These are phyloP conservation scores for Macropus fuliginosus DNA, from an alignment of 2,797 vertebrate species.

Conservation along the genomic window DNA sequence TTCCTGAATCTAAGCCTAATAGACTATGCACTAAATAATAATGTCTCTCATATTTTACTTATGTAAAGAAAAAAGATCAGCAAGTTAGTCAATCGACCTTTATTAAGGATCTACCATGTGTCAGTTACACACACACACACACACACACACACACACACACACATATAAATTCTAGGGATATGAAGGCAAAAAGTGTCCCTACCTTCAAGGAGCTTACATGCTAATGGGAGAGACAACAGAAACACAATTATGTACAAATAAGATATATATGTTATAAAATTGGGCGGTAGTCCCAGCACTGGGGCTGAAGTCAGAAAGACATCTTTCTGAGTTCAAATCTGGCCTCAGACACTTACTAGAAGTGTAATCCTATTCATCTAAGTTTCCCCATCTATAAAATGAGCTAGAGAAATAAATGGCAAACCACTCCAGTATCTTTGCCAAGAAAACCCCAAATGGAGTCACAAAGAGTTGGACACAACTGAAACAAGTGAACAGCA, in stretches of 20 bases:
- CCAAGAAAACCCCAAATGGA: neutral
- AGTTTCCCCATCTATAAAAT: neutral
- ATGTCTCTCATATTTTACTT: neutral
- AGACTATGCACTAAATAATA: neutral
- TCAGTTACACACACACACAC: neutral
- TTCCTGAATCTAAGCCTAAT: neutral
- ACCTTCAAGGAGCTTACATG: neutral
- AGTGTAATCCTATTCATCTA: neutral
- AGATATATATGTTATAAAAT: neutral
- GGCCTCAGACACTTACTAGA: neutral
- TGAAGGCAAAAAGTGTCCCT: neutral
- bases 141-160: no score
- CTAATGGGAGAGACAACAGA: neutral
- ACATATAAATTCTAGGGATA: neutral
- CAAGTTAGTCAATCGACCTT: neutral
- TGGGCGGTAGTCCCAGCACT: neutral
- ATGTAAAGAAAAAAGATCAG: neutral
- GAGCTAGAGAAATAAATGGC: neutral
- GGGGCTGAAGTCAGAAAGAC: neutral
- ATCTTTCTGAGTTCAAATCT: conserved; percentile 2
- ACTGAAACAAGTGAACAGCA: neutral
- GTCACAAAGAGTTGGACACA: neutral
- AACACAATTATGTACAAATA: neutral
- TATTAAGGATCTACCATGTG: conserved; percentile 2
- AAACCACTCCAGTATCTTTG: neutral